A percentile compares a stretch with the other conserved stretches of the same genome.
Conservation (phyloP, 2,888 invertebrate species). For the Aspidiotus destructor region DNA sequence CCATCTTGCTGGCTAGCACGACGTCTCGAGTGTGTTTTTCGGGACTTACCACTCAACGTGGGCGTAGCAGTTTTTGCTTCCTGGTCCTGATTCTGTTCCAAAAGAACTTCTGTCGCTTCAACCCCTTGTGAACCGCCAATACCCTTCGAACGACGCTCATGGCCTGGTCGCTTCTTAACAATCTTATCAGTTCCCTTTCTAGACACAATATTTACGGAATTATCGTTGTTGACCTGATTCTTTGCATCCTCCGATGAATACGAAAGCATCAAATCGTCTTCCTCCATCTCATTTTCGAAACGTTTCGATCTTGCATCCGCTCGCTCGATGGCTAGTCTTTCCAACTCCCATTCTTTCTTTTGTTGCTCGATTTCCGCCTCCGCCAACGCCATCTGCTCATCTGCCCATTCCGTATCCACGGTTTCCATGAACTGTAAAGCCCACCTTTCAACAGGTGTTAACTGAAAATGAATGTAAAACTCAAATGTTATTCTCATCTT, state of each 20-base stretch:
- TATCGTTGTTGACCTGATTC: slow-evolving; percentile 29
- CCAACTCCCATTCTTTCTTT: slow-evolving; percentile 80
- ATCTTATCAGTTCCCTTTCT: slow-evolving; percentile 1
- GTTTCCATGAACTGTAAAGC: slow-evolving; percentile 88
- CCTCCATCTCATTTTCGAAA: slow-evolving; percentile 10
- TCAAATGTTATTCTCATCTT: neutral
- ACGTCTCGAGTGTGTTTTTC: slow-evolving; percentile 1
- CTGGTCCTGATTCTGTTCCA: neutral
- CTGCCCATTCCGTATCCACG: slow-evolving; percentile 60
- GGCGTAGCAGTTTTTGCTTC: neutral
- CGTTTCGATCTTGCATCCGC: slow-evolving; percentile 9
- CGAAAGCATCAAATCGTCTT: slow-evolving; percentile 16
- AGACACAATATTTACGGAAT: slow-evolving; percentile 11
- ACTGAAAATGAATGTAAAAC: slow-evolving; percentile 47
- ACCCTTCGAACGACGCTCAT: neutral
- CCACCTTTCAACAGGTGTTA: slow-evolving; percentile 88
- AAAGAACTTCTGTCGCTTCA: neutral
- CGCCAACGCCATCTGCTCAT: slow-evolving; percentile 73
- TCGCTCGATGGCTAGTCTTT: slow-evolving; percentile 45
- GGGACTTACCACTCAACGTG: too few species aligned
- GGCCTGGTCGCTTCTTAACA: neutral
- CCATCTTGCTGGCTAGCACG: neutral
- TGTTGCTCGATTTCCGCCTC: slow-evolving; percentile 73
- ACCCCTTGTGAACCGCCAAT: neutral
- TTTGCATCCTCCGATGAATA: slow-evolving; percentile 26